Percentiles rank a stretch among this genome's conserved stretches.
These are phyloP conservation scores for Aegotheles bennettii DNA, from an alignment of 2,113 vertebrate genomes.

Conservation along the genomic window DNA sequence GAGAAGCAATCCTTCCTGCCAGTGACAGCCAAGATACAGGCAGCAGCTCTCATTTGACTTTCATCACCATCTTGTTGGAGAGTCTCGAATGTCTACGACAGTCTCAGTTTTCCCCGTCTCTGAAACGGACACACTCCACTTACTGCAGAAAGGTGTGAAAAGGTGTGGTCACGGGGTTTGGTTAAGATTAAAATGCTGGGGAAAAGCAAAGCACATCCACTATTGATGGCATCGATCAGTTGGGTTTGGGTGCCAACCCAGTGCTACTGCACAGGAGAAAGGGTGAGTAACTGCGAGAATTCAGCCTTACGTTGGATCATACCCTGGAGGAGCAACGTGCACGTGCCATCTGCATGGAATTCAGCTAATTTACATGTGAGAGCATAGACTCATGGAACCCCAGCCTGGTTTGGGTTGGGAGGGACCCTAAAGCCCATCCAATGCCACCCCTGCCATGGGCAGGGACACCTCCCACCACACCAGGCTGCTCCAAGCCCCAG, in stretches of 20 bases:
- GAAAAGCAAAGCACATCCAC: neutral
- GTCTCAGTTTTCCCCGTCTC: accelerated
- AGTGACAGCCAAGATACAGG: neutral
- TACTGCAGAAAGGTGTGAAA: accelerated
- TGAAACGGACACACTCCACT: neutral
- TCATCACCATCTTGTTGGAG: neutral
- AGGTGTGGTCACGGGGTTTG: accelerated
- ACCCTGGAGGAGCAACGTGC: neutral
- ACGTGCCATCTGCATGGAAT: accelerated
- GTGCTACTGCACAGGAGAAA: neutral
- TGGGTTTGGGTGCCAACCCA: neutral
- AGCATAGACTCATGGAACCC: neutral
- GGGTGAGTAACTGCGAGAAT: accelerated
- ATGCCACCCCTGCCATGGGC: too few relatives aligned
- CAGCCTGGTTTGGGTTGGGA: too few relatives aligned
- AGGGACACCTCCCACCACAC: too few relatives aligned
- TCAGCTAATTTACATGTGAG: neutral
- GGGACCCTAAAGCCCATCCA: too few relatives aligned
- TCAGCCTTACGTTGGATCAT: accelerated
- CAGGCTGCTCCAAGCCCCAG: too few relatives aligned
- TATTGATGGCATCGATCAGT: accelerated
- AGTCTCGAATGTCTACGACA: neutral
- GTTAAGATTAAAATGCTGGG: accelerated
- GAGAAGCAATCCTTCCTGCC: neutral
- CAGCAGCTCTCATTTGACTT: neutral